Percentiles rank a stretch among this genome's conserved stretches.
phyloP scores from a whole-genome alignment of 2,797 vertebrate species.

The Girardinus metallicus region DNA sequence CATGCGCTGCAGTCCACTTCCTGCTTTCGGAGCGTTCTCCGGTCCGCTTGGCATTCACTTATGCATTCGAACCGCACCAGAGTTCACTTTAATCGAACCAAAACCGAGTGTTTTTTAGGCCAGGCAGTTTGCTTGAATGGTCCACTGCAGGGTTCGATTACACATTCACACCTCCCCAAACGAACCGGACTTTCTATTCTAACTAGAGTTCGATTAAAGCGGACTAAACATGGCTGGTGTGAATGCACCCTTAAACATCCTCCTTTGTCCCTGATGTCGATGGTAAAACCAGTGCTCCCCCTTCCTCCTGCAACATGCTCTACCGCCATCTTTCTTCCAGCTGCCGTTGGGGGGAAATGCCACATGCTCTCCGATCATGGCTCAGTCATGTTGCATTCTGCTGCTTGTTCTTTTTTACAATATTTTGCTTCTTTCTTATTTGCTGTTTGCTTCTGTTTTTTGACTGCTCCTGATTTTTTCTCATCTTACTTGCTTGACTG shows the following conservation, averaged over 20 bases:
- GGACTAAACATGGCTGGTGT: no score
- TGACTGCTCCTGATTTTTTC: constrained; percentile 78
- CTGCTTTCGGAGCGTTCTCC: no score
- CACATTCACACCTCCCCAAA: no score
- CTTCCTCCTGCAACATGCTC: constrained; percentile 74
- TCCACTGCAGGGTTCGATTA: no score
- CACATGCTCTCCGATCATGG: constrained; percentile 75
- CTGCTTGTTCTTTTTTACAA: constrained; percentile 75
- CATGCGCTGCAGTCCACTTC: no score
- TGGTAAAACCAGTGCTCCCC: constrained; percentile 44
- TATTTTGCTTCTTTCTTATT: constrained; percentile 77
- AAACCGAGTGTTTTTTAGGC: no score
- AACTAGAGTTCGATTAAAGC: no score
- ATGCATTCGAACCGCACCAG: no score
- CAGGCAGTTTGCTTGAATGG: no score
- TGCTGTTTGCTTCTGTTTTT: constrained; percentile 74
- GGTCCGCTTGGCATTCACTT: no score
- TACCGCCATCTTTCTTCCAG: constrained; percentile 78
- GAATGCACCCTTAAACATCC: constrained; percentile 54
- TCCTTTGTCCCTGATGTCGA: constrained; percentile 60
- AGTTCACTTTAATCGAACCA: no score
- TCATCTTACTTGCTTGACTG: constrained; percentile 79
- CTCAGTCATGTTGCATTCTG: constrained; percentile 81
- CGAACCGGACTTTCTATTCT: no score
- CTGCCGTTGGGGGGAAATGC: constrained; percentile 72